Evolutionary conservation across 2,888 invertebrate species (phyloP).

Genomic region (Patella ulyssiponensis): DNA sequence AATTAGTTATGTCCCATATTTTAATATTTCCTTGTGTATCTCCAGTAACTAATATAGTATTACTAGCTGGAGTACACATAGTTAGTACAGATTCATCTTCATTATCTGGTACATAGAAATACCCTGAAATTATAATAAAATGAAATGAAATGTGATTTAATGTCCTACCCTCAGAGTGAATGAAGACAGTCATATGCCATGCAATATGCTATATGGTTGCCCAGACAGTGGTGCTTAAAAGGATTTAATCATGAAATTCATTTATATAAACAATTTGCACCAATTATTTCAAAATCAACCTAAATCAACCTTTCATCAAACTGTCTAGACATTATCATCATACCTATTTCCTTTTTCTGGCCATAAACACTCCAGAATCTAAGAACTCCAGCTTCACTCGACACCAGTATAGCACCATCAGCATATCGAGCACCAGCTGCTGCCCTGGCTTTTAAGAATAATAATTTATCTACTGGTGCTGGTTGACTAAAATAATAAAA

Average conservation of each 20-base stretch:
- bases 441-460: slow-evolving; percentile 64
- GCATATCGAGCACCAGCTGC: slow-evolving; percentile 43
- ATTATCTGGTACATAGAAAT: slow-evolving; percentile 63
- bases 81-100: slow-evolving; percentile 67
- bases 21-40: slow-evolving; percentile 67
- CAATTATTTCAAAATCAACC: neutral
- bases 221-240: no score
- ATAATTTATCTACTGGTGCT: slow-evolving; percentile 68
- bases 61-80: slow-evolving; percentile 59
- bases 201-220: no score
- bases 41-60: slow-evolving; percentile 63
- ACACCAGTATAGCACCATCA: slow-evolving; percentile 66
- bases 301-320: neutral
- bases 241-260: no score
- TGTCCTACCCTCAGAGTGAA: no score
- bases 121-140: slow-evolving; percentile 46
- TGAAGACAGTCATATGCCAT: no score
- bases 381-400: slow-evolving; percentile 70
- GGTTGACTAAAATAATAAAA: slow-evolving; percentile 54
- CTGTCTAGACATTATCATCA: slow-evolving; percentile 15
- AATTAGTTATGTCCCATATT: slow-evolving; percentile 65
- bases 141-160: no score
- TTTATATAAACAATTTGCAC: no score
- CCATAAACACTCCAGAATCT: slow-evolving; percentile 69
- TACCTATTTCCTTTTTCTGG: slow-evolving; percentile 61